A percentile compares a stretch with the other conserved stretches of the same genome.
phyloP scores from a whole-genome alignment of 2,113 vertebrate species.

The Urocolius indicus region DNA sequence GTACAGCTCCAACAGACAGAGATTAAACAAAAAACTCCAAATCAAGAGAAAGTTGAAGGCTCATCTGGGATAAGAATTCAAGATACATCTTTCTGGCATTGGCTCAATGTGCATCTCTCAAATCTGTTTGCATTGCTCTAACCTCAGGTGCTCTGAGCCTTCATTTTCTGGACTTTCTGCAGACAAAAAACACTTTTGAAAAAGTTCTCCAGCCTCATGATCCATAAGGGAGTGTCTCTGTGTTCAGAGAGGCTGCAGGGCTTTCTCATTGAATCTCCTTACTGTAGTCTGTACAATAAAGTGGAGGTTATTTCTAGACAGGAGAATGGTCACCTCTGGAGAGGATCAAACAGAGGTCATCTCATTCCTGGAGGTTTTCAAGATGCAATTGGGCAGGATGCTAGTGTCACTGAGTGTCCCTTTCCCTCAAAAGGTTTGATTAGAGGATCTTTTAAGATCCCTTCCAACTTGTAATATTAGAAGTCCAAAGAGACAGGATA shows the following conservation, averaged over 20 bases:
- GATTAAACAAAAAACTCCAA: not conserved
- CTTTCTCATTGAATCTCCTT: not conserved
- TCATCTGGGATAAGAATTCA: not conserved
- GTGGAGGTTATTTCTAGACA: not conserved
- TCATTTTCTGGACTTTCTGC: not conserved
- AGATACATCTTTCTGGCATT: not conserved
- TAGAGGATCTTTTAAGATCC: not conserved
- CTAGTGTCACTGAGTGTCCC: not conserved
- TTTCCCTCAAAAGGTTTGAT: rapidly evolving
- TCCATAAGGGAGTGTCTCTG: not conserved
- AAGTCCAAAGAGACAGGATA: not conserved
- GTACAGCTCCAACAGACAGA: not conserved
- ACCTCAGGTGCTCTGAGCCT: not conserved
- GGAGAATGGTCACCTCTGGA: not conserved
- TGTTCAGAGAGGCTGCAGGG: not conserved
- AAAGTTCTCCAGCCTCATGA: not conserved
- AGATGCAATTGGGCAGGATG: not conserved
- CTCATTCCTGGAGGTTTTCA: not conserved
- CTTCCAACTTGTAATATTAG: not conserved
- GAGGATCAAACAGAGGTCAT: not conserved
- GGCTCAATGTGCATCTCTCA: not conserved
- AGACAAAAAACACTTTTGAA: rapidly evolving
- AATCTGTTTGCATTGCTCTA: not conserved
- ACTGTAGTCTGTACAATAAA: not conserved
- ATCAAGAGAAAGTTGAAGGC: not conserved